A percentile compares a stretch with the other conserved stretches of the same genome.
Conservation (phyloP, 2,888 invertebrate species). For the Tuberolachnus salignus region DNA sequence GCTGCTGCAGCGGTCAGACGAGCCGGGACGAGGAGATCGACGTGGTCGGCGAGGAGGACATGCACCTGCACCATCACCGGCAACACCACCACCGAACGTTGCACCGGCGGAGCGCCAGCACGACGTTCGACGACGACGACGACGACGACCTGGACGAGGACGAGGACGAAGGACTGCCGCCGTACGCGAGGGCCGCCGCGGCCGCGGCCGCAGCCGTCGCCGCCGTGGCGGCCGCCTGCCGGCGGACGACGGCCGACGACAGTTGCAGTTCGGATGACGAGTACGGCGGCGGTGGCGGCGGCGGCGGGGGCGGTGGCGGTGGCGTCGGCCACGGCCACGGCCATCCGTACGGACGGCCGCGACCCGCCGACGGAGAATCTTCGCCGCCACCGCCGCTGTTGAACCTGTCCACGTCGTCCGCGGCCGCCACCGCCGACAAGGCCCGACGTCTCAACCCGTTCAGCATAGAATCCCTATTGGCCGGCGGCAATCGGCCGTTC, state of each 20-base stretch:
- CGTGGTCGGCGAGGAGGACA: slow-evolving; percentile 78
- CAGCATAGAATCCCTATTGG: slow-evolving; percentile 86
- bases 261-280: slow-evolving; percentile 60
- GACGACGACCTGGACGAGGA: slow-evolving; percentile 76
- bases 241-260: slow-evolving; percentile 52
- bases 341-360: slow-evolving; percentile 42
- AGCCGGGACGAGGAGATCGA: slow-evolving; percentile 71
- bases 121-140: slow-evolving; percentile 79
- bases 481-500: slow-evolving; percentile 63
- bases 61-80: slow-evolving; percentile 62
- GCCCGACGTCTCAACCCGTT: slow-evolving; percentile 79
- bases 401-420: slow-evolving; percentile 58
- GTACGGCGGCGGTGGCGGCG: slow-evolving; percentile 60
- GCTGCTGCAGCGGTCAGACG: slow-evolving; percentile 66
- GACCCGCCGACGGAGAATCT: slow-evolving; percentile 48
- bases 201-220: slow-evolving; percentile 60
- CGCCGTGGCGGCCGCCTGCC: slow-evolving; percentile 43
- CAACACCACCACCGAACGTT: slow-evolving; percentile 64
- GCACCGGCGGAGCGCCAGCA: slow-evolving; percentile 68
- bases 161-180: slow-evolving; percentile 67
- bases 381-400: slow-evolving; percentile 39
- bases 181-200: slow-evolving; percentile 59
- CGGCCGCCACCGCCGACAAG: slow-evolving; percentile 64
- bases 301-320: slow-evolving; percentile 59
- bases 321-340: slow-evolving; percentile 60